Base-by-base conservation (phyloP, 2,797 vertebrate species). In the Trematocara caparti region DNA sequence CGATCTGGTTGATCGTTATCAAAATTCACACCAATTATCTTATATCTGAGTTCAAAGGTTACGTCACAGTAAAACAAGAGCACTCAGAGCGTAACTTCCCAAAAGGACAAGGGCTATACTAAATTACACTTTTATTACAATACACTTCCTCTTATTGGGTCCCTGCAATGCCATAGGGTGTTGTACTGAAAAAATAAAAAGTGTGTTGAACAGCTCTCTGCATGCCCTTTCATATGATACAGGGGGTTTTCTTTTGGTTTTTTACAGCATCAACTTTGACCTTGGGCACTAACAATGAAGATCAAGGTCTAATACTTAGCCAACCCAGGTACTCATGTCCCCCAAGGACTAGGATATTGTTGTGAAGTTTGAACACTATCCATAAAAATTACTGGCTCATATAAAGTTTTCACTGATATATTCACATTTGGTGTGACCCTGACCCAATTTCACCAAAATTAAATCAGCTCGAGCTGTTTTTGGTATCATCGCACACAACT, bases 11-110 rank as follows among this genome's bases (percentile, higher is more conserved):
- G 6, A 32, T 38, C 2, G 8, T 19, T 11, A 40, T 9, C n/a
- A 40, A 48, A 79, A 43, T 34, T 48, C 21, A 73, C 21, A 27
- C 38, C 14, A 69, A 69, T 69, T 17, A 43, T 43, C 21, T 15
- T 45, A 24, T 30, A 69, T 27, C 40, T 17, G 40, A 17, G 6
- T 45, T 69, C 40, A 69, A 69, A 69, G 40, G 21, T 69, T 30
- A 17, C 1, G 5, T 69, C 64, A 45, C 3, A 69, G 13, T 45
- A 59, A 59, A 34, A n/a, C 55, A 59, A 34, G 30, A 59, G 55
- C 55, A 34, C 30, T 34, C 30, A 1, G 15, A 59, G 30, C 9
- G 0, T 1, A 34, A 59, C 15, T n/a, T 3, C 30, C 55, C 30
- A 11, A 34, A 34, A 59, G 15, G 30, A 59, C 6, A 2, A 34